These are phyloP conservation scores for Drosophila emarginata DNA, from an alignment of 2,888 invertebrate genomes.

Conservation along the genomic window DNA sequence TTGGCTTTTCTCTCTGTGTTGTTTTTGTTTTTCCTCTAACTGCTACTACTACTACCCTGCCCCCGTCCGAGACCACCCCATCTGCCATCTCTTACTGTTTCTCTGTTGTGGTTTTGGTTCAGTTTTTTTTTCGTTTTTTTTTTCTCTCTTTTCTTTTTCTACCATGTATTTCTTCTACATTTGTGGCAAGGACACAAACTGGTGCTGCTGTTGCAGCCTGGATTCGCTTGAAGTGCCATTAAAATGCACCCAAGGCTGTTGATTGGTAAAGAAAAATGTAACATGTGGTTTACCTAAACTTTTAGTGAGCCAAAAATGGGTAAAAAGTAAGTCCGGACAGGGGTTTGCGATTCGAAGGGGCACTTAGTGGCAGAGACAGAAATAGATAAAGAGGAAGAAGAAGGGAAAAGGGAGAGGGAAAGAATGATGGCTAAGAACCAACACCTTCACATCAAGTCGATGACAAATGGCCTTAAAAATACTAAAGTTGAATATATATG, in stretches of 20 bases:
- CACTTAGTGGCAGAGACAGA: too few species aligned
- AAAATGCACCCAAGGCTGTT: constrained; percentile 72
- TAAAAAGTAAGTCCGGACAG: not conserved
- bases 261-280: constrained; percentile 72
- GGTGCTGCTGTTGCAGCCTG: constrained; percentile 21
- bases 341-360: too few species aligned
- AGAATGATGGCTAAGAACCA: constrained; percentile 34
- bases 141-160: constrained; percentile 3
- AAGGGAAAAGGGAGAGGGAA: not conserved
- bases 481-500: not conserved
- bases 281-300: constrained; percentile 71
- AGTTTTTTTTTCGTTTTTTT: constrained; percentile 6
- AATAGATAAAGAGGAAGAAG: not conserved
- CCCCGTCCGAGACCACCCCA: not conserved
- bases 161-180: constrained; percentile 7
- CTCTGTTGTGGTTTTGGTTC: constrained; percentile 49
- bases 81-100: not conserved
- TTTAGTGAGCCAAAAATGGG: constrained; percentile 44
- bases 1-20: constrained; percentile 33
- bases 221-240: constrained; percentile 65
- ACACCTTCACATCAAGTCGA: constrained; percentile 51
- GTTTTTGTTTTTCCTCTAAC: constrained; percentile 51
- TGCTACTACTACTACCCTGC: constrained; percentile 45
- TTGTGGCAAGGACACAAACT: constrained; percentile 57
- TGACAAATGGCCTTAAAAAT: constrained; percentile 48